These are phyloP conservation scores for Drosophila niveifrons DNA, from an alignment of 2,888 invertebrate genomes.

Conservation along the genomic window DNA sequence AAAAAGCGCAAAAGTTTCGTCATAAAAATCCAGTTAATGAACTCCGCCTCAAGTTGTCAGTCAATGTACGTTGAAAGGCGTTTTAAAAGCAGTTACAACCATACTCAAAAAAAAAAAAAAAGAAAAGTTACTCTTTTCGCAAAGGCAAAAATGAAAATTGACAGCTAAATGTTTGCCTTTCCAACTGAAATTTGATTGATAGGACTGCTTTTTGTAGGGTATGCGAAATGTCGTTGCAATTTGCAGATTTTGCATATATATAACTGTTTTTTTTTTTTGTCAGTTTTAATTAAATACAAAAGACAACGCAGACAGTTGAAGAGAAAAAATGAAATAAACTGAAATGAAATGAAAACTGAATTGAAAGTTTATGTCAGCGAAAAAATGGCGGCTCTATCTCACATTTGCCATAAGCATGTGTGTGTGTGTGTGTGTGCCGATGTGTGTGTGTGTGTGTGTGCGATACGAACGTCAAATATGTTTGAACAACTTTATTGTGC, in stretches of 20 bases:
- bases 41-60: constrained; percentile 32
- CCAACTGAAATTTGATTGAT: not conserved
- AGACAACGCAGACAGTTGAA: not conserved
- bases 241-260: not conserved
- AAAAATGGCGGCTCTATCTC: constrained; percentile 57
- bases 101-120: not conserved
- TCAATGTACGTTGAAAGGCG: constrained; percentile 20
- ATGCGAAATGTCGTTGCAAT: not conserved
- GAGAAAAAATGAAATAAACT: constrained; percentile 29
- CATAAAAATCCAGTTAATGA: constrained; percentile 66
- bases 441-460: constrained; percentile 23
- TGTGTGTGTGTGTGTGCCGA: constrained; percentile 17
- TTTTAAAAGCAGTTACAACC: constrained; percentile 20
- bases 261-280: constrained; percentile 4
- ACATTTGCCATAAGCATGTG: not conserved
- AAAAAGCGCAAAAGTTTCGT: constrained; percentile 54
- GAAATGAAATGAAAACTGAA: constrained; percentile 68
- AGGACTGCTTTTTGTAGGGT: not conserved
- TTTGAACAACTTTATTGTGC: constrained; percentile 78
- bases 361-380: constrained; percentile 72
- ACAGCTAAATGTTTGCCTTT: too few species aligned
- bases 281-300: constrained; percentile 28
- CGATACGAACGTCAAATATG: constrained; percentile 65
- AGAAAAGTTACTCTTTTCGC: constrained; percentile 6
- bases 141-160: too few species aligned